Base-by-base conservation (phyloP, 1,140 invertebrate genomes). In the Lanistes nyassanus region DNA sequence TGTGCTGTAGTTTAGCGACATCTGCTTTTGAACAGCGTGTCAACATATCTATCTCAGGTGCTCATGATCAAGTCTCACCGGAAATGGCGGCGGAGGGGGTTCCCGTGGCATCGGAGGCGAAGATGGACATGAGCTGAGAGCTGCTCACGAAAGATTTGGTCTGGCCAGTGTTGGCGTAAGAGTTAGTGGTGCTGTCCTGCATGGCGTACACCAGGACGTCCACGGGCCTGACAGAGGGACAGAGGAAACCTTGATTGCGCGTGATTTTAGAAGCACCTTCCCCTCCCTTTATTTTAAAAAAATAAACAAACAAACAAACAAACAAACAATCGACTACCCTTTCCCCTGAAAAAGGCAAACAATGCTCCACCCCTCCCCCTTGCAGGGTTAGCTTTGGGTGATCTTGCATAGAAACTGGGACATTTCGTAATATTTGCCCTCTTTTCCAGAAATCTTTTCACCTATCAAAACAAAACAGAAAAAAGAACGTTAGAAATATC, bases 201-300 rank as follows among this genome's bases (percentile, higher is more conserved):
- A 80, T 36, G 1, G 73, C 75, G 71, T 82, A 82, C 51, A 76
- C 29, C 42, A 76, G 72, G 5, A 79, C 79, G 31, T 76, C 66
- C 7, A 82, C 72, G 26, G 79, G 79, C 7, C 77, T 81, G 62
- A 21, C 2, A n/a, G 55, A 60, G 13, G 23, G 13, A 60, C 56
- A n/a, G 29, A 60, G n/a, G 23, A n/a, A 19, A 60, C 9, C 56
- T 26, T 60, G 9, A 26, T 23, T 60, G 56, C 29, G 29, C 3
- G 23, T 31, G 23, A 7, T 26, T 9, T 31, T 60, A 60, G 13
- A 53, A 23, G 23, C 13, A 23, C 23, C 13, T 53, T 13, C 23
- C 13, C 51, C 13, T 11, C 13, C 51, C 13, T 23, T 13, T 53
- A 53, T 53, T 53, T 53, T 13, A 53, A 53, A 53, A 53, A 53